Base-by-base conservation (phyloP, 2,113 vertebrate species). In the Oryctolagus cuniculus region DNA sequence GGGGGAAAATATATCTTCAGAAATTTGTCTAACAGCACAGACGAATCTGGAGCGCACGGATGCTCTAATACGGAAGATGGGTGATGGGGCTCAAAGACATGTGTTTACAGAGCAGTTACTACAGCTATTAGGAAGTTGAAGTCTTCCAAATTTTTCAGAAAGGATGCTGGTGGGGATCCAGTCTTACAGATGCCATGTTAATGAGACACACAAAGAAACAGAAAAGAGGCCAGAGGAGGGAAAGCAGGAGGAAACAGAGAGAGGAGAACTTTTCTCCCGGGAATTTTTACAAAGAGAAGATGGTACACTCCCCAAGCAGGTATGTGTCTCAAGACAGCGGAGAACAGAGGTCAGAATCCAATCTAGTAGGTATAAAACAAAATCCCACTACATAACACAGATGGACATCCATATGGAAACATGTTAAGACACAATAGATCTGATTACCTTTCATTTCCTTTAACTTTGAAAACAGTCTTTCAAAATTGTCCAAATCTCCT, bases 361-460 rank as follows among this genome's bases (percentile, higher is more conserved):
- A 72, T 72, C n/a, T 29, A 83, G 51, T 27, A 51, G 55, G 94
- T 29, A 91, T 11, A 72, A 73, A 89, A 69, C 55, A 25, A 87
- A 86, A 70, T 17, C 63, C 77, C 73, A 51, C 27, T 4, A 69
- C 2, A 58, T 22, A 87, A 74, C 89, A 73, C 0, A 61, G 12
- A 64, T 19, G 5, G 53, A 64, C 21, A 53, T 36, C 29, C 17
- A 3, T 17, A 66, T 0, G 31, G 21, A 29, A 84, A 58, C 13
- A 11, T 31, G 21, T 12, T 24, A 90, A 19, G 87, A 83, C 49
- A 36, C 3, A 22, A 69, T 1, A 4, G 25, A 80, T 55, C 31
- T 25, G 29, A 38, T 95, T 98, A 99, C 99, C 99, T 99, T 99
- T 99, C 99, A 99, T 99, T 98, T 99, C 99, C 96, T 99, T 99